Base-by-base conservation (phyloP, 1,140 invertebrate species). In the Caenorhabditis inopinata region DNA sequence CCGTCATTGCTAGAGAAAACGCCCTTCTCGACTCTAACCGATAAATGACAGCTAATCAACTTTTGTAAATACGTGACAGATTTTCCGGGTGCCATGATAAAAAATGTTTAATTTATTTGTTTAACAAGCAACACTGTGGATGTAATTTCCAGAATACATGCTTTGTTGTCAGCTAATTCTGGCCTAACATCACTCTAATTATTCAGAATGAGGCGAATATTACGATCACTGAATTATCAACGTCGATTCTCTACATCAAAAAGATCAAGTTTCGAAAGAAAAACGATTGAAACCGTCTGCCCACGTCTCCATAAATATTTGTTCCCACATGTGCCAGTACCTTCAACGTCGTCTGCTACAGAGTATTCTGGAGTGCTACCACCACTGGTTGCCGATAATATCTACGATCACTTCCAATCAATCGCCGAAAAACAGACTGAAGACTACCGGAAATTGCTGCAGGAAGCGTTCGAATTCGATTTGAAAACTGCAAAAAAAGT, bases 1-100 rank as follows among this genome's bases (percentile, higher is more conserved):
- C 93, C 79, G 96, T 98, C 47, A 94, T 98, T 81, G 91, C 92
- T 0, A 91, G 96, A 87, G 96, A 98, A 88, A 97, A 96, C 89
- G 93, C 94, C 85, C 90, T 96, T 53, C 95, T 96, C 90, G 94
- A 95, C 76, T 46, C 47, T 18, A 62, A 46, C 42, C 78, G 78
- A 49, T 79, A 27, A 42, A 42, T n/a, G n/a, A n/a, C n/a, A n/a
- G n/a, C n/a, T n/a, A n/a, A n/a, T n/a, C n/a, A n/a, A n/a, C n/a
- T n/a, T n/a, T n/a, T n/a, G n/a, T n/a, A n/a, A n/a, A n/a, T n/a
- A n/a, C n/a, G n/a, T n/a, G n/a, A n/a, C n/a, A n/a, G n/a, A n/a
- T n/a, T n/a, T n/a, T n/a, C n/a, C n/a, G n/a, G n/a, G n/a, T n/a
- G n/a, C n/a, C n/a, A 42, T 42, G 6, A 42, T 42, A 42, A 42